Base-by-base conservation (phyloP, 2,888 invertebrate genomes). In the Himalopsyche anomala region DNA sequence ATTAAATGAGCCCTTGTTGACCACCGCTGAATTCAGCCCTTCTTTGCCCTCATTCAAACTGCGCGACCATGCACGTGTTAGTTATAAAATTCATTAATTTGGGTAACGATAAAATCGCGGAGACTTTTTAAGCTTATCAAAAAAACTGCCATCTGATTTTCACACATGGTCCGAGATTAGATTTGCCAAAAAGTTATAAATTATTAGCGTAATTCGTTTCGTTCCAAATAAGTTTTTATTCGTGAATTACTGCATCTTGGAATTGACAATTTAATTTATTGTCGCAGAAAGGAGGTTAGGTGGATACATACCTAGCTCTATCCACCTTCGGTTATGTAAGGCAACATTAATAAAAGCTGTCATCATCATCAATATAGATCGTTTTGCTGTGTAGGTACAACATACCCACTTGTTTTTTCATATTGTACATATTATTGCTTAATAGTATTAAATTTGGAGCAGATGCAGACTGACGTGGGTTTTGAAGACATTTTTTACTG, bases 361-460 rank as follows among this genome's bases (percentile, higher is more conserved):
- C 74, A 74, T 74, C 74, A 74, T 74, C 74, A 74, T 19, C 62
- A 62, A 74, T 74, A 74, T 38, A 36, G 36, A 74, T 74, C 74
- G 36, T 74, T 74, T 36, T 74, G 12, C 36, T 36, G 36, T 28
- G 74, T 15, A 36, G 36, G 19, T 15, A 36, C 62, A 62, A 62
- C 15, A 36, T 62, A 62, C 74, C 74, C 74, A 74, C 74, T 74
- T 74, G 15, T 51, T 38, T 74, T 74, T 62, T 62, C 28, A 51
- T 51, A 51, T 15, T 51, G 62, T 62, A 28, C 62, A 62, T 28
- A 28, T 11, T 19, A 38, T 74, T 74, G 74, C 74, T 74, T 15
- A 74, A 74, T 36, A 12, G 74, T 74, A 74, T 74, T 74, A 74
- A 74, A 74, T 74, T 74, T 36, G 36, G 74, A 74, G 74, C 74